Conservation (phyloP, 37 sponge, comb jelly and placozoan species). For the Lycopodina hypogea region DNA sequence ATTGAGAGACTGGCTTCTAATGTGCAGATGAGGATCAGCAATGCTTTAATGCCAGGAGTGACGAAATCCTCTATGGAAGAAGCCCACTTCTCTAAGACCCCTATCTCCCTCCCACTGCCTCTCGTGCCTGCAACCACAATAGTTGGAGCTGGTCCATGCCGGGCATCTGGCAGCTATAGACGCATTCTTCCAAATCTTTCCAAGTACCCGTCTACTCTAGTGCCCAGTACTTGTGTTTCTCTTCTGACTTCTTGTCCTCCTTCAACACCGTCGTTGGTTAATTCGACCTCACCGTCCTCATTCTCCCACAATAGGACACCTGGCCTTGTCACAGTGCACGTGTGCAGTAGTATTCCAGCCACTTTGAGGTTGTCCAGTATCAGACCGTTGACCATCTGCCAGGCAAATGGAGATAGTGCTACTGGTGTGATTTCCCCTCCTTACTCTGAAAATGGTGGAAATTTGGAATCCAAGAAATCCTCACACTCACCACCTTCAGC, state of each 20-base stretch:
- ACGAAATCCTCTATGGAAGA: neutral
- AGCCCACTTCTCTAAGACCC: no score
- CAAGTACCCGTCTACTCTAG: neutral
- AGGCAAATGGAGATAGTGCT: neutral
- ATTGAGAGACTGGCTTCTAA: slow-evolving; percentile 12
- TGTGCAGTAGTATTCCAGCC: slow-evolving; percentile 11
- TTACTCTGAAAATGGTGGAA: no score
- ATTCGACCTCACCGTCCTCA: neutral
- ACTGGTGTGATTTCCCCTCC: no score
- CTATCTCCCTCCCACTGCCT: neutral
- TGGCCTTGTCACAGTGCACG: slow-evolving; percentile 1
- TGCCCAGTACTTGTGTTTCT: no score
- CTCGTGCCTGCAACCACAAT: neutral
- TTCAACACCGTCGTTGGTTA: no score
- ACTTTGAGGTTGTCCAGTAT: neutral
- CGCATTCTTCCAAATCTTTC: neutral
- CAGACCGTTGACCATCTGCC: neutral
- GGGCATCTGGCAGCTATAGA: neutral
- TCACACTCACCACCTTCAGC: no score
- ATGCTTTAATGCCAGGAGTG: neutral
- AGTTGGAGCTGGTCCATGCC: no score
- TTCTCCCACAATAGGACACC: neutral
- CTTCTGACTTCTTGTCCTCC: no score
- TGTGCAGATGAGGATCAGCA: slow-evolving; percentile 22
- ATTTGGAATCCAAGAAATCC: neutral